These are phyloP conservation scores for Porites cylindrica DNA, from an alignment of 92 coral and sea anemone species.

Conservation along the genomic window DNA sequence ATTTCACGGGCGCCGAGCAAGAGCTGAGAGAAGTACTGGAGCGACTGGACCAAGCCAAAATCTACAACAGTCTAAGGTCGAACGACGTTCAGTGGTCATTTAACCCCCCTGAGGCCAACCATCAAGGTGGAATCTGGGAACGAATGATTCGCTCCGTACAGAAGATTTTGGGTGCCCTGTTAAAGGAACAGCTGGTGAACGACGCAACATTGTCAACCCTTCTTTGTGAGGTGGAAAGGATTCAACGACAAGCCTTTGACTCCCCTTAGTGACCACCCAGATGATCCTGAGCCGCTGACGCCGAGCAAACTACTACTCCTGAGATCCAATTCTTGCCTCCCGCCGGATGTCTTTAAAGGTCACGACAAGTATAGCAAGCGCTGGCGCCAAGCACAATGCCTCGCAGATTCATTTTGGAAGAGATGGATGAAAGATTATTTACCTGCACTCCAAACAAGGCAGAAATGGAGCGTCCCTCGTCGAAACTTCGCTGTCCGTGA, in stretches of 20 bases:
- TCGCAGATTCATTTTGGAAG: conserved; percentile 58
- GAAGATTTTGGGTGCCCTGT: too few species aligned
- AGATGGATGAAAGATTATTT: conserved; percentile 58
- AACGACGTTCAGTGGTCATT: conserved; percentile 30
- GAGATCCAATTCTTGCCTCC: conserved; percentile 30
- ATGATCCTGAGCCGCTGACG: conserved; percentile 52
- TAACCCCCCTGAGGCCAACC: conserved; percentile 55
- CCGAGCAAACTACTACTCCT: conserved; percentile 57
- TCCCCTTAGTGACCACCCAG: conserved; percentile 25
- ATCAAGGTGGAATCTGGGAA: conserved; percentile 69
- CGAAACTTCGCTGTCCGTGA: conserved; percentile 49
- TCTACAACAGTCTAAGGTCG: conserved; percentile 2
- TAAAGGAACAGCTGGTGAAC: too few species aligned
- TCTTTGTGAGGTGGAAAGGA: conserved; percentile 54
- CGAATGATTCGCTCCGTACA: neutral
- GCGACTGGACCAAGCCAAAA: conserved; percentile 20
- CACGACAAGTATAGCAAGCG: conserved; percentile 34
- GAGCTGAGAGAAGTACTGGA: conserved; percentile 38
- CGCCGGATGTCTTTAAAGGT: conserved; percentile 22
- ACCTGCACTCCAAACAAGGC: conserved; percentile 60
- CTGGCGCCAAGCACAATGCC: conserved; percentile 56
- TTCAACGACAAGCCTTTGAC: conserved; percentile 60
- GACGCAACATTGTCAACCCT: conserved; percentile 21
- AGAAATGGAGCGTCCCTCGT: conserved; percentile 48
- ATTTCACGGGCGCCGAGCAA: conserved; percentile 38